Percentiles rank a stretch among this genome's conserved stretches.
Evolutionary conservation across 2,113 vertebrate species (phyloP).

Genomic region (Mystacornis crossleyi): DNA sequence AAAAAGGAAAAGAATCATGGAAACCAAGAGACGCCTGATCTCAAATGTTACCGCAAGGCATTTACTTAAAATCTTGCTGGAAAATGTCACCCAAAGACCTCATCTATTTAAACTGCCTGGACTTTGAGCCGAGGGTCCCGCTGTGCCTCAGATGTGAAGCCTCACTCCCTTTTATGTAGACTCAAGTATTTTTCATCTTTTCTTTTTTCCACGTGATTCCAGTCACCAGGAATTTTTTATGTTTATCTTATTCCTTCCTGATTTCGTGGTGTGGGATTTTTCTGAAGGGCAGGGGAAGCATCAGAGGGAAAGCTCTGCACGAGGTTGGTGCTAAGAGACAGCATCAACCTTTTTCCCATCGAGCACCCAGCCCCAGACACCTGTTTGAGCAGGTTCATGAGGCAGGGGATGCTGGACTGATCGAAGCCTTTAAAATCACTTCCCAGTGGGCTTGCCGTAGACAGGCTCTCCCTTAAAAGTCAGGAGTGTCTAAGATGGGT

Average conservation of each 20-base stretch:
- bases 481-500: background rate
- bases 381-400: background rate
- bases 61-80: slow-evolving; percentile 66
- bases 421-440: background rate
- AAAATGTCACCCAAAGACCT: slow-evolving; percentile 64
- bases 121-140: background rate
- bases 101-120: background rate
- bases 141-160: background rate
- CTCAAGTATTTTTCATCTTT: background rate
- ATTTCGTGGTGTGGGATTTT: background rate
- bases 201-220: background rate
- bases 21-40: background rate
- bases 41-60: slow-evolving; percentile 72
- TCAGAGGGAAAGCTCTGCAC: background rate
- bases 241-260: background rate
- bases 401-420: background rate
- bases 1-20: slow-evolving; percentile 25
- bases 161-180: background rate
- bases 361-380: background rate
- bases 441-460: background rate
- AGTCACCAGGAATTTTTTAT: background rate
- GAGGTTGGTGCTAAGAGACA: background rate
- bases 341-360: background rate
- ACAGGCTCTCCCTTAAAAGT: background rate
- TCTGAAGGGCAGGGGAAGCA: background rate